These are phyloP conservation scores for Drosophila sp. DNA, from an alignment of 1,140 invertebrate species.

Conservation along the genomic window DNA sequence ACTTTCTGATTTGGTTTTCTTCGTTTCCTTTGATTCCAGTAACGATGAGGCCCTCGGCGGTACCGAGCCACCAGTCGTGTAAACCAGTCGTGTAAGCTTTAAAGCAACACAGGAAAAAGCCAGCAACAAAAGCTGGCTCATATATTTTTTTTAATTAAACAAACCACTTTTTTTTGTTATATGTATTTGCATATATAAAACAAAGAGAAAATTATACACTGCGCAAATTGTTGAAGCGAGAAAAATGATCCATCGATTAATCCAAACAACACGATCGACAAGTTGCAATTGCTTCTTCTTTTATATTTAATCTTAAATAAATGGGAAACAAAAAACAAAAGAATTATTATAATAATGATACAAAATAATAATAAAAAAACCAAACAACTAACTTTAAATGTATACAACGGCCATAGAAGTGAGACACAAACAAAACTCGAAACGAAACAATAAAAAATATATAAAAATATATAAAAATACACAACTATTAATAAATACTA, in stretches of 20 bases:
- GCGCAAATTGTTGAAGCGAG: conserved; percentile 25
- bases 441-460: conserved; percentile 46
- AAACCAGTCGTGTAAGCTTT: conserved; percentile 79
- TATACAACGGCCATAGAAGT: conserved; percentile 54
- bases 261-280: conserved; percentile 19
- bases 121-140: conserved; percentile 47
- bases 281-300: conserved; percentile 46
- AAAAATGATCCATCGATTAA: conserved; percentile 17
- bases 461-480: conserved; percentile 32
- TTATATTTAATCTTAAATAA: conserved; percentile 55
- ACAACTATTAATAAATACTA: conserved; percentile 38
- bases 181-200: conserved; percentile 37
- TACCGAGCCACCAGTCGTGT: conserved; percentile 80
- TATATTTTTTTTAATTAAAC: conserved; percentile 64
- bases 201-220: conserved; percentile 11
- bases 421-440: conserved; percentile 54
- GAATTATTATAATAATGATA: conserved; percentile 33
- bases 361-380: conserved; percentile 35
- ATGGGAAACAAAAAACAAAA: conserved; percentile 35
- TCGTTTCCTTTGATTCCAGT: conserved; percentile 47
- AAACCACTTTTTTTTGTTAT: conserved; percentile 59
- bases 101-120: conserved; percentile 47
- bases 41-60: conserved; percentile 63
- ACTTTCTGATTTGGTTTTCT: conserved; percentile 32
- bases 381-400: conserved; percentile 51